Conservation (phyloP, 2,113 vertebrate genomes). For the Pogona vitticeps region DNA sequence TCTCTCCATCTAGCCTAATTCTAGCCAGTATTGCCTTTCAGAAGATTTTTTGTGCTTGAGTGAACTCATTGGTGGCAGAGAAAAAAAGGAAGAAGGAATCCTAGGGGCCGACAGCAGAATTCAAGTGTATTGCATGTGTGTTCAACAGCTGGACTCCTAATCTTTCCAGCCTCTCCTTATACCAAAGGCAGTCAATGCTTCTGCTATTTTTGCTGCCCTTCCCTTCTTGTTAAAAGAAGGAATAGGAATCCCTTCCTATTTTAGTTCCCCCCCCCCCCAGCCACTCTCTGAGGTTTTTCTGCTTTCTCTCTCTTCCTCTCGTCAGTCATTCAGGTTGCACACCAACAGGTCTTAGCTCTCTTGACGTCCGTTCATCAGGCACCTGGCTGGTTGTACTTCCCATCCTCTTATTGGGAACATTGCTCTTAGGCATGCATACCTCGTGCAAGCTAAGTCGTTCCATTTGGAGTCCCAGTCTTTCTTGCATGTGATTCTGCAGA, state of each 20-base stretch:
- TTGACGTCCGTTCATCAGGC: not conserved
- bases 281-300: not conserved
- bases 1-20: not conserved
- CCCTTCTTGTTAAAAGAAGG: too few species aligned
- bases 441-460: not conserved
- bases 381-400: not conserved
- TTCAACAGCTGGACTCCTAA: not conserved
- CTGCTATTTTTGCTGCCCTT: not conserved
- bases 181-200: not conserved
- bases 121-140: not conserved
- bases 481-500: not conserved
- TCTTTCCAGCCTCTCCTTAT: not conserved
- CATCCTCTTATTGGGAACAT: too few species aligned
- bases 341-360: not conserved
- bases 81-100: not conserved
- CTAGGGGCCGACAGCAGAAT: not conserved
- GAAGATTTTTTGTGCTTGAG: not conserved
- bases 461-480: not conserved
- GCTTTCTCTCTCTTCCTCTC: not conserved
- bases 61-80: not conserved
- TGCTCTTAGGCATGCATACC: too few species aligned
- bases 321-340: not conserved
- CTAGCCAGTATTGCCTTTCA: not conserved
- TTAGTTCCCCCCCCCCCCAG: too few species aligned
- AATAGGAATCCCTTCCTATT: not conserved